Percentiles rank a stretch among this genome's conserved stretches.
phyloP scores from a whole-genome alignment of 2,113 vertebrate species.

The Petrocephalus zakoni region DNA sequence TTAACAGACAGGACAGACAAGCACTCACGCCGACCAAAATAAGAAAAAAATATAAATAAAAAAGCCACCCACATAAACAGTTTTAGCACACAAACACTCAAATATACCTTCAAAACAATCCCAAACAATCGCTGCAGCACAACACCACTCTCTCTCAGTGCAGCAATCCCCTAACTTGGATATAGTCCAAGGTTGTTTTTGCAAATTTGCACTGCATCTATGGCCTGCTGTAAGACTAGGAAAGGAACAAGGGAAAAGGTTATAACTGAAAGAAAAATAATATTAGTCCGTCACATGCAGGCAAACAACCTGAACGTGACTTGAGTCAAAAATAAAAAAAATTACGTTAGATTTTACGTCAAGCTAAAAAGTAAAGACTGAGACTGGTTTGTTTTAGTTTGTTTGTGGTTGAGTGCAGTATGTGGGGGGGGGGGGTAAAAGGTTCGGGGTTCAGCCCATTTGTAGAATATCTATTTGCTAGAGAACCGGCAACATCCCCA shows the following conservation, averaged over 20 bases:
- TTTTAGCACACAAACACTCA: no score
- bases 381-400: background rate
- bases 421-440: background rate
- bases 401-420: background rate
- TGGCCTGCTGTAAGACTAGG: background rate
- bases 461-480: conserved; percentile 23
- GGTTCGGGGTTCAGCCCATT: conserved; percentile 29
- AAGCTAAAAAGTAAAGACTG: conserved; percentile 10
- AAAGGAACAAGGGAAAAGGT: background rate
- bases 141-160: no score
- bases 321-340: conserved; percentile 21
- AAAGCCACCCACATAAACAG: no score
- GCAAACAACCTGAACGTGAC: conserved; percentile 27
- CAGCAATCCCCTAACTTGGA: no score
- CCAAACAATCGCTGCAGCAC: no score
- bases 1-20: no score
- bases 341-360: conserved; percentile 26
- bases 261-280: background rate
- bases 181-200: background rate
- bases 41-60: no score
- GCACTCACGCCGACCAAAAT: no score
- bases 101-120: no score
- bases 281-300: background rate
- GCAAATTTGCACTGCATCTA: background rate
- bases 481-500: conserved; percentile 6